Evolutionary conservation across 2,888 invertebrate species (phyloP).

Genomic region (Idaea aversata): DNA sequence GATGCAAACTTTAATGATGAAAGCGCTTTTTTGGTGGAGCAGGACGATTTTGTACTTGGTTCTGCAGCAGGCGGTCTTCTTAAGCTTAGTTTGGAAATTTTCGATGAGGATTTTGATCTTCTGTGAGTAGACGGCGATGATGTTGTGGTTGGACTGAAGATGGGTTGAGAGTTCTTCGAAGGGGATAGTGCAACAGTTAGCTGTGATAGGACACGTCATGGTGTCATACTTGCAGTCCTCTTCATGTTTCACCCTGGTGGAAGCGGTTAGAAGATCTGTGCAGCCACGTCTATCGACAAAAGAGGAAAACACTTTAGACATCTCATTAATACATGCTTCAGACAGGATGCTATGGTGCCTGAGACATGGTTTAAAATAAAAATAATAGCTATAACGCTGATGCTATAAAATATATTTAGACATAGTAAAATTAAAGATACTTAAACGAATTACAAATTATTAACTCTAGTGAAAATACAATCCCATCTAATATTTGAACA

Average conservation of each 20-base stretch:
- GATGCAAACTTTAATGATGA: slow-evolving; percentile 74
- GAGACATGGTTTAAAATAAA: too few relatives aligned
- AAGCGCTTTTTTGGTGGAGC: slow-evolving; percentile 71
- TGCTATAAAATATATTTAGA: too few relatives aligned
- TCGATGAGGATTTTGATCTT: slow-evolving; percentile 75
- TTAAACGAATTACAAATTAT: too few relatives aligned
- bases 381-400: too few relatives aligned
- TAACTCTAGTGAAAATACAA: too few relatives aligned
- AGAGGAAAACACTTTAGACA: slow-evolving; percentile 6
- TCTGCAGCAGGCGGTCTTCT: slow-evolving; percentile 72
- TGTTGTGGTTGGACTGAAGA: slow-evolving; percentile 64
- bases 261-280: slow-evolving; percentile 64
- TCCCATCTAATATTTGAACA: too few relatives aligned
- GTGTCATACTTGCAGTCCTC: slow-evolving; percentile 72
- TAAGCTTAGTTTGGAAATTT: slow-evolving; percentile 73
- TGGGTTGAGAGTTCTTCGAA: slow-evolving; percentile 70
- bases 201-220: slow-evolving; percentile 70
- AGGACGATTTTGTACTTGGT: slow-evolving; percentile 74
- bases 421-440: too few relatives aligned
- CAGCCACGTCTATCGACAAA: slow-evolving; percentile 71
- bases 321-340: not conserved
- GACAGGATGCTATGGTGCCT: too few relatives aligned
- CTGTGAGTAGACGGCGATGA: slow-evolving; percentile 73
- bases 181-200: slow-evolving; percentile 66
- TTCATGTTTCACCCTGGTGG: slow-evolving; percentile 66